Evolutionary conservation across 2,888 invertebrate species (phyloP).

Genomic region (Athalia cordata): DNA sequence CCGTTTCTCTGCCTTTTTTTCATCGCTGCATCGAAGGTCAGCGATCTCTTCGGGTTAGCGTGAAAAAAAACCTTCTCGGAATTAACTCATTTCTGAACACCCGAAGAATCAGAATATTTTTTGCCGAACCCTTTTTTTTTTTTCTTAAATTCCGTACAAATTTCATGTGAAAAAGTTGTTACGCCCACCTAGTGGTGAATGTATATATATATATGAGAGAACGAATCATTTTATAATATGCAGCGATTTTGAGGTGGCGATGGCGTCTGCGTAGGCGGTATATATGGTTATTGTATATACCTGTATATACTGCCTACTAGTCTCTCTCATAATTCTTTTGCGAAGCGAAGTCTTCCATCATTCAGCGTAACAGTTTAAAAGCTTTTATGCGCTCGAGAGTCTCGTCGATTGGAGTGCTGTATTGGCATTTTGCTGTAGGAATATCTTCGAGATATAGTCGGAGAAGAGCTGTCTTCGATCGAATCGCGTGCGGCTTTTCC

Average conservation of each 20-base stretch:
- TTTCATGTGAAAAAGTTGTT: not conserved
- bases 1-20: not conserved
- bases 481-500: constrained; percentile 1
- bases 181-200: too few relatives aligned
- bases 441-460: constrained; percentile 9
- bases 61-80: too few relatives aligned
- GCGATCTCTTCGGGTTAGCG: not conserved
- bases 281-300: constrained; percentile 3
- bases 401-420: constrained; percentile 58
- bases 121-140: too few relatives aligned
- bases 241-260: too few relatives aligned
- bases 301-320: not conserved
- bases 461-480: constrained; percentile 33
- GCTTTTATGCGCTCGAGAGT: constrained; percentile 51
- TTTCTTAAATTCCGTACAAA: not conserved
- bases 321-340: not conserved
- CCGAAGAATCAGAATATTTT: not conserved
- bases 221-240: too few relatives aligned
- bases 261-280: not conserved
- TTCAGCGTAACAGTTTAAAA: constrained; percentile 63
- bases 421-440: constrained; percentile 62
- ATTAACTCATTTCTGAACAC: not conserved
- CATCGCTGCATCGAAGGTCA: not conserved
- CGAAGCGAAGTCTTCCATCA: constrained; percentile 50
- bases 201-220: too few relatives aligned